Percentiles rank a stretch among this genome's conserved stretches.
These are phyloP conservation scores for Grammomys surdaster DNA, from an alignment of 2,113 vertebrate genomes.

Conservation along the genomic window DNA sequence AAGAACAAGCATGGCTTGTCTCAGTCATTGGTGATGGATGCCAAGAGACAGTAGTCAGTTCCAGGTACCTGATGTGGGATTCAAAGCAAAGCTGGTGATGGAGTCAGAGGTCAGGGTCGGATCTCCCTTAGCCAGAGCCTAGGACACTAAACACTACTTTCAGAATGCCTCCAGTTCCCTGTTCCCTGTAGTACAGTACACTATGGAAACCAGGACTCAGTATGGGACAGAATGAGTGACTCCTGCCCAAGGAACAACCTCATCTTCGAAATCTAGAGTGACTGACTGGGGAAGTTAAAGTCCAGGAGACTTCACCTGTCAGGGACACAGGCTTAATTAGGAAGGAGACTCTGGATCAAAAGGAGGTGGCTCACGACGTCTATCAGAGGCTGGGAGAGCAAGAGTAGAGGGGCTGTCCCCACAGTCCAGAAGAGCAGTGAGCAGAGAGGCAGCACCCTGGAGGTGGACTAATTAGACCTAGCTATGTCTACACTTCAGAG, in stretches of 20 bases:
- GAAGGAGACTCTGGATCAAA: conserved; percentile 10
- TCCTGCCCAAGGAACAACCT: background rate
- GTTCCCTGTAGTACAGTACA: fast-evolving
- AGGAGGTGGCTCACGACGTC: background rate
- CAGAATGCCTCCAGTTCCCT: background rate
- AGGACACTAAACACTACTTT: background rate
- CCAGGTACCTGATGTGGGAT: background rate
- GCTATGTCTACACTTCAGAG: background rate
- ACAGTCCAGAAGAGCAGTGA: background rate
- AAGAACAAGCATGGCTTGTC: background rate
- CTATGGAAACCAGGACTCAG: background rate
- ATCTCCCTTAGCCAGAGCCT: background rate
- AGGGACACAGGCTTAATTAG: background rate
- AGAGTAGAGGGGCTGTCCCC: background rate
- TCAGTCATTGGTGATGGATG: background rate
- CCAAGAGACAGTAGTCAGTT: fast-evolving
- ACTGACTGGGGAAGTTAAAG: background rate
- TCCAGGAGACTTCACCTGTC: background rate
- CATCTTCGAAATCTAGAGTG: background rate
- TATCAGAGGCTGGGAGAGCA: background rate
- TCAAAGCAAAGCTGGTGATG: background rate
- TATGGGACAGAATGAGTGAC: background rate
- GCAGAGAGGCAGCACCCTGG: background rate
- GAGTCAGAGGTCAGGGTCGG: background rate
- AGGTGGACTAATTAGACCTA: background rate